phyloP scores from a whole-genome alignment of 2,888 invertebrate species.

The Formica aserva region DNA sequence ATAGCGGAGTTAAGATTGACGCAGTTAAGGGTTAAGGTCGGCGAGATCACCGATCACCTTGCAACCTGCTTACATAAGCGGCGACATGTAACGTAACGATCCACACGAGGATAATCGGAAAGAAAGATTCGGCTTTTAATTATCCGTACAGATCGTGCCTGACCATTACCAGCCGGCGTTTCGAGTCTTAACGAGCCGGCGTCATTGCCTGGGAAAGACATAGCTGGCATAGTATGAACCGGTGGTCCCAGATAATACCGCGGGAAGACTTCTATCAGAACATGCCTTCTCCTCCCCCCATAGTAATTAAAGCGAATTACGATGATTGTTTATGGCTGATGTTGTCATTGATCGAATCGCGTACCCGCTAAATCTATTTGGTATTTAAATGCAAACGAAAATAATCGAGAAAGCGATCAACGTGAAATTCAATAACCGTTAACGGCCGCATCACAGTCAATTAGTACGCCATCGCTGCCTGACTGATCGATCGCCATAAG shows the following conservation, averaged over 20 bases:
- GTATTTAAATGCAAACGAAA: slow-evolving; percentile 62
- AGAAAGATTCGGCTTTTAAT: slow-evolving; percentile 66
- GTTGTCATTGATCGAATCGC: slow-evolving; percentile 79
- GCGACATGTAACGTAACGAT: slow-evolving; percentile 18
- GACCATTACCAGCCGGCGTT: slow-evolving; percentile 60
- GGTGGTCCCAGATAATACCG: slow-evolving; percentile 69
- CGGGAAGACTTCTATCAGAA: slow-evolving; percentile 58
- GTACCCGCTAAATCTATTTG: neutral
- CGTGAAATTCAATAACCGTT: slow-evolving; percentile 59
- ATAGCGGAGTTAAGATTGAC: neutral
- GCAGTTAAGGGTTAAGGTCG: slow-evolving; percentile 44
- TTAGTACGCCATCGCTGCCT: slow-evolving; percentile 58
- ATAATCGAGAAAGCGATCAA: slow-evolving; percentile 53
- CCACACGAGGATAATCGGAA: slow-evolving; percentile 46
- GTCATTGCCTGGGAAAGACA: slow-evolving; percentile 66
- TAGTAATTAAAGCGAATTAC: slow-evolving; percentile 81
- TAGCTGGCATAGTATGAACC: slow-evolving; percentile 74
- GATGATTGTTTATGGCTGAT: slow-evolving; percentile 78
- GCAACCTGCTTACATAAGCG: slow-evolving; percentile 61
- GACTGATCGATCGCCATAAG: slow-evolving; percentile 68
- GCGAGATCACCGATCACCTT: slow-evolving; percentile 53
- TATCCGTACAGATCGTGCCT: slow-evolving; percentile 70
- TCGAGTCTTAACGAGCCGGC: slow-evolving; percentile 72
- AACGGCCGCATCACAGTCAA: slow-evolving; percentile 58
- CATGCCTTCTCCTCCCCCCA: neutral